Percentiles rank a stretch among this genome's conserved stretches.
Conservation (phyloP, 1,140 invertebrate genomes). For the Euschistus heros region DNA sequence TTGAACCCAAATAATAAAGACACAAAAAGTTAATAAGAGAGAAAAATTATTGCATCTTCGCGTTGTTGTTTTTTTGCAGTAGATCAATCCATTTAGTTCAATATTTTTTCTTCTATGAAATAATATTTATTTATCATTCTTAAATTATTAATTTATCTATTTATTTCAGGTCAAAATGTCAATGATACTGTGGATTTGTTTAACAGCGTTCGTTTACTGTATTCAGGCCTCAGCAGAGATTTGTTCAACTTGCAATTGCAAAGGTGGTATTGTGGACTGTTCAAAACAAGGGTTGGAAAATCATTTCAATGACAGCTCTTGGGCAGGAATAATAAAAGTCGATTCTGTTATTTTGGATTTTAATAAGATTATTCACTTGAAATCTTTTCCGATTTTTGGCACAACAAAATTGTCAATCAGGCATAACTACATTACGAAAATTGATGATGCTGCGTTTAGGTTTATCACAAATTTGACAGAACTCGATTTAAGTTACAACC, state of each 20-base stretch:
- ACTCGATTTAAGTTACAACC: slow-evolving; percentile 57
- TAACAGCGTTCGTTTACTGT: no score
- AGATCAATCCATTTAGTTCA: no score
- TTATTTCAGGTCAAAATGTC: no score
- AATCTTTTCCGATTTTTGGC: not conserved
- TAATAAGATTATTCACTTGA: slow-evolving; percentile 6
- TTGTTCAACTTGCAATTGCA: not conserved
- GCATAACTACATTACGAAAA: slow-evolving; percentile 43
- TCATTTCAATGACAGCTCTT: slow-evolving; percentile 5
- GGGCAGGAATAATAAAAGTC: slow-evolving; percentile 1
- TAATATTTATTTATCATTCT: no score
- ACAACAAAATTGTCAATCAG: slow-evolving; percentile 31
- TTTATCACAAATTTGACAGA: slow-evolving; percentile 46
- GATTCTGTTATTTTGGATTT: slow-evolving; percentile 5
- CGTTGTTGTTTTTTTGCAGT: no score
- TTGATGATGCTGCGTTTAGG: slow-evolving; percentile 47
- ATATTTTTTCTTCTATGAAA: no score
- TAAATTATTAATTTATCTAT: no score
- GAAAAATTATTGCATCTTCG: no score
- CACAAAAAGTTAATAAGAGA: no score
- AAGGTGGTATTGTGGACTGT: not conserved
- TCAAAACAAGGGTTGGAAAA: not conserved
- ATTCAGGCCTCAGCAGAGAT: not conserved
- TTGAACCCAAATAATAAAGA: no score
- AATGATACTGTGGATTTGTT: no score